Base-by-base conservation (phyloP, 2,888 invertebrate species). In the Arrhopalites spinosus region DNA sequence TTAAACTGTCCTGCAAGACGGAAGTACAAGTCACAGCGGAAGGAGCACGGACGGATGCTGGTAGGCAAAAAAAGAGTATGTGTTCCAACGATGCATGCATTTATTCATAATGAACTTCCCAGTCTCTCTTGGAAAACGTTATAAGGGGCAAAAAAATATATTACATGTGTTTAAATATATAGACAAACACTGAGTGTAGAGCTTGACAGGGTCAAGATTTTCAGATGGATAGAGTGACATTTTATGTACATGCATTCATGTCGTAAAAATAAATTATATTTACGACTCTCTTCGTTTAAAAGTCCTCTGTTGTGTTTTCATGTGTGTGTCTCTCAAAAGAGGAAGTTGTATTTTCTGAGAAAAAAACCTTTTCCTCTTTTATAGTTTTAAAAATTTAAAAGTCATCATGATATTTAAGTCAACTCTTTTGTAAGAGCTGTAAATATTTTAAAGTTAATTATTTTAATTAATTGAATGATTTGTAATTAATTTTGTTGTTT, bases 11-110 rank as follows among this genome's bases (percentile, higher is more conserved):
- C 53, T 2, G 29, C 64, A 20, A 74, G 50, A 68, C 74, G 74
- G 74, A 74, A 74, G 68, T 74, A 20, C 66, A 30, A 68, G 56
- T 74, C 56, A 56, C 25, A 74, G 74, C 74, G 74, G 74, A 74
- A 68, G 74, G 61, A 43, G 64, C 36, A 64, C 64, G 30, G 23
- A 36, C 43, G 36, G 43, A 20, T 43, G 15, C 64, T 43, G 43
- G 43, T 43, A n/a, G 64, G 23, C n/a, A 63, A 25, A 63, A 25
- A 63, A 63, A 63, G 63, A 30, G 23, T 53, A 45, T 20, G 45
- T 68, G 20, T 17, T 30, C 25, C 27, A 36, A 20, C 36, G 43
- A 43, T 36, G 17, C 64, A 29, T 36, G 20, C 23, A n/a, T 61
- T 61, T 61, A 27, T 36, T 11, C 36, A 36, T 36, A 36, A 36